Percentiles rank a stretch among this genome's conserved stretches.
Evolutionary conservation across 2,113 vertebrate genomes (phyloP).

Genomic region (Nerophis ophidion): DNA sequence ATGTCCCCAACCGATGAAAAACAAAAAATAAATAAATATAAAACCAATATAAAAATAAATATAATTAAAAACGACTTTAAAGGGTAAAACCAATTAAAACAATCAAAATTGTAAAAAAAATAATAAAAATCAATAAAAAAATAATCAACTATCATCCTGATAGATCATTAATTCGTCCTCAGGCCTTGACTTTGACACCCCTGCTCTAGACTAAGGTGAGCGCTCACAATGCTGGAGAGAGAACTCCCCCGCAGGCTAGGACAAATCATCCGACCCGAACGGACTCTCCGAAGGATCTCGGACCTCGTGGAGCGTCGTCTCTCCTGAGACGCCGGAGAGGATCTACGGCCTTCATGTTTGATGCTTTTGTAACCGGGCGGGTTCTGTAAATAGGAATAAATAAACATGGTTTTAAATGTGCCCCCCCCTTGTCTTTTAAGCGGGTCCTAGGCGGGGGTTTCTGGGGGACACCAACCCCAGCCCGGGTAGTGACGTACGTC

Average conservation of each 20-base stretch:
- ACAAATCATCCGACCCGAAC: constrained; percentile 49
- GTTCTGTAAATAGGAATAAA: constrained; percentile 67
- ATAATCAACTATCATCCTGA: no score
- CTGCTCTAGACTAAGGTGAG: constrained; percentile 9
- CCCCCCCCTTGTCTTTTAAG: constrained; percentile 28
- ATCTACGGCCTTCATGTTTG: constrained; percentile 59
- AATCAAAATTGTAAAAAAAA: no score
- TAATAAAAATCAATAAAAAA: no score
- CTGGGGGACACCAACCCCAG: neutral
- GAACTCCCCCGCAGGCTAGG: constrained; percentile 62
- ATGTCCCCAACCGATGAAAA: no score
- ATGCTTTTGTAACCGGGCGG: constrained; percentile 65
- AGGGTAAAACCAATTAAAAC: no score
- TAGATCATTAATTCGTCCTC: no score
- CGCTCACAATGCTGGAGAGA: constrained; percentile 48
- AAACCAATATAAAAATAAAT: no score
- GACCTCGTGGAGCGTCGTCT: constrained; percentile 39
- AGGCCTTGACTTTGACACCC: no score
- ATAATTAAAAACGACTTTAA: no score
- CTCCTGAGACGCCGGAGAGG: constrained; percentile 2
- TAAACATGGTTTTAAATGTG: constrained; percentile 65
- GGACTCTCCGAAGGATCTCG: constrained; percentile 31
- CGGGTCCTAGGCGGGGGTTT: neutral
- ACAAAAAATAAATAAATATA: no score
- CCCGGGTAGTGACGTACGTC: constrained; percentile 11